Percentiles rank a stretch among this genome's conserved stretches.
phyloP scores from a whole-genome alignment of 2,113 vertebrate species.

The Illadopsis cleaveri region DNA sequence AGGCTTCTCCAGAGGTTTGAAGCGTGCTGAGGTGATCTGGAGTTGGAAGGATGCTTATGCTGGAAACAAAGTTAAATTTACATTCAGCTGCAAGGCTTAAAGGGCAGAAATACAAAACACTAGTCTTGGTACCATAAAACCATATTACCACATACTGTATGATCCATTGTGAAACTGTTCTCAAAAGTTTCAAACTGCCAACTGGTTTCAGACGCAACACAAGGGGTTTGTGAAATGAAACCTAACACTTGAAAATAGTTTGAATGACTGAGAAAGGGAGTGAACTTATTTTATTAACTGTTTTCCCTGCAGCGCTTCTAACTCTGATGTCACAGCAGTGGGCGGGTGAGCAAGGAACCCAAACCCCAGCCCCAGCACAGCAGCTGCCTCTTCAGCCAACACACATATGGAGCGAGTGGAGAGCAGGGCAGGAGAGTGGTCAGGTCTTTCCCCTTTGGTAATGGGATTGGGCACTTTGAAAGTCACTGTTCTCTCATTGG shows the following conservation, averaged over 20 bases:
- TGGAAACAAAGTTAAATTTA: neutral
- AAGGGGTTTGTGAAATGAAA: neutral
- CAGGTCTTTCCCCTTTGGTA: neutral
- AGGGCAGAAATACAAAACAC: neutral
- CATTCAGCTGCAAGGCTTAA: neutral
- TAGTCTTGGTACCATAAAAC: neutral
- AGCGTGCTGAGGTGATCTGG: neutral
- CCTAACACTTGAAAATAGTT: neutral
- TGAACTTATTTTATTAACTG: neutral
- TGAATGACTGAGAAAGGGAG: neutral
- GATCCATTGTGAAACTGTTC: constrained; percentile 14
- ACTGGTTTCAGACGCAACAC: neutral
- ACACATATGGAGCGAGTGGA: accelerated
- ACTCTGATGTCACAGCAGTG: neutral
- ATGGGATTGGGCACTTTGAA: neutral
- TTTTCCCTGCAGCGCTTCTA: neutral
- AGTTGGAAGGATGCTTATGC: neutral
- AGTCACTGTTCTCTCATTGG: neutral
- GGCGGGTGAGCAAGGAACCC: neutral
- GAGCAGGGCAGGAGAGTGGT: neutral
- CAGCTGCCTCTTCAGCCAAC: neutral
- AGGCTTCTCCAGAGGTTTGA: neutral
- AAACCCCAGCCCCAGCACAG: neutral
- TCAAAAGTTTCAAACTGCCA: constrained; percentile 18
- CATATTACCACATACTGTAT: neutral